Percentiles rank a stretch among this genome's conserved stretches.
Evolutionary conservation across 92 coral and sea anemone genomes (phyloP).

Genomic region (Meandrina meandrites): DNA sequence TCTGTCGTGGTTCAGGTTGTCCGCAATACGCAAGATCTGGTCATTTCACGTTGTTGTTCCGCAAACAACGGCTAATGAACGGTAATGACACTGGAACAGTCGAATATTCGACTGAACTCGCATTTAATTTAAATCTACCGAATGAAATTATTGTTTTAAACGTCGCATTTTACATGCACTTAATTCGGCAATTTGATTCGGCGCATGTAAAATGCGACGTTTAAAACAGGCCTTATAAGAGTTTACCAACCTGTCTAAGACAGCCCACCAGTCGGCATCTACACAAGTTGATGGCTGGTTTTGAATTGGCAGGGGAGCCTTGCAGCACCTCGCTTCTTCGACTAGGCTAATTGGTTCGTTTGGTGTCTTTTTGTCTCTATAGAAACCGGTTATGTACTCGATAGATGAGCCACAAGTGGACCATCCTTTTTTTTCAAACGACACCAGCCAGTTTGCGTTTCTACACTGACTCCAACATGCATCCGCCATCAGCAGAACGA

Average conservation of each 20-base stretch:
- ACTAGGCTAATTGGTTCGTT: conserved; percentile 32
- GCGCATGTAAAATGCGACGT: no score
- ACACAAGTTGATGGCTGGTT: conserved; percentile 45
- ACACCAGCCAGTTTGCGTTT: conserved; percentile 46
- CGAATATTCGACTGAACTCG: no score
- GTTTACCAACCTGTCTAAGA: conserved; percentile 49
- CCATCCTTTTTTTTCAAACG: conserved; percentile 55
- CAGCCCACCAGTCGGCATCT: conserved; percentile 51
- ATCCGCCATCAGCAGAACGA: background rate
- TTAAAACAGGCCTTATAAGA: no score
- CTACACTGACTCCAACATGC: conserved; percentile 22
- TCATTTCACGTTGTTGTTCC: no score
- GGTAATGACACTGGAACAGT: no score
- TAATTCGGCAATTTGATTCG: no score
- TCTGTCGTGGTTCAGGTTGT: no score
- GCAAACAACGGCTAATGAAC: no score
- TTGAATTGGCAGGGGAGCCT: conserved; percentile 50
- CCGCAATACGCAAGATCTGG: no score
- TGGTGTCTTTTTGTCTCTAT: conserved; percentile 12
- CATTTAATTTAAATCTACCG: no score
- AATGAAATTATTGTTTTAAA: no score
- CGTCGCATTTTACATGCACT: no score
- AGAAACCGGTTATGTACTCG: conserved; percentile 56
- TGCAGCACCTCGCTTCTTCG: conserved; percentile 60
- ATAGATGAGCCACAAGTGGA: conserved; percentile 36